Base-by-base conservation (phyloP, 1,140 invertebrate species). In the Sycophaga agraensis region DNA sequence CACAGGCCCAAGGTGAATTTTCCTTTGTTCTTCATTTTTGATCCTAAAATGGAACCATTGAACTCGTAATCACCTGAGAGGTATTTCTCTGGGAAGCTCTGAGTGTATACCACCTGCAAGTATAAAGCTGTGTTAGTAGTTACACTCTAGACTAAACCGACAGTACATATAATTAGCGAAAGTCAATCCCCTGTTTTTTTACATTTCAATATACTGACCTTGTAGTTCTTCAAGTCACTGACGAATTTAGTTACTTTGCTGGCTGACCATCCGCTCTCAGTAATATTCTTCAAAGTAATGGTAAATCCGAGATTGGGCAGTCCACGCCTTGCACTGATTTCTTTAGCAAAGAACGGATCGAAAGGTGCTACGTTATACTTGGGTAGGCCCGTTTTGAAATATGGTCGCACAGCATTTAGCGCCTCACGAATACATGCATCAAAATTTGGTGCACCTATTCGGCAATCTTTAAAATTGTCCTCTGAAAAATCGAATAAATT, bases 41-140 rank as follows among this genome's bases (percentile, higher is more conserved):
- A 75, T 6, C 87, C 86, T 11, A 91, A 74, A 24, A 87, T 73
- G 43, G 78, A 82, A 5, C 84, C 88, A 54, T 84, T 81, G 42
- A 88, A 83, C 64, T 88, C 85, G 61, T 89, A 93, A 46, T 85
- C 80, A 6, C 91, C 90, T 39, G 82, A 75, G 1, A 93, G 71
- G 59, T 81, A 85, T 68, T 93, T 93, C 60, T 90, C 89, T 2
- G 91, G 91, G 70, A 92, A 93, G 73, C 87, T 89, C 77, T 93
- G 91, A 0, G 89, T 87, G 68, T 91, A 90, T 42, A 89, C 83
- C 81, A 89, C 71, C 89, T 91, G 75, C 58, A 83, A 82, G 67
- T 12, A 51, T 50, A 34, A 31, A 31, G 28, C 4, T 31, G 11
- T n/a, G n/a, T n/a, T n/a, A n/a, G n/a, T n/a, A n/a, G n/a, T n/a